These are phyloP conservation scores for Heptranchias perlo DNA, from an alignment of 2,113 vertebrate species.

Conservation along the genomic window DNA sequence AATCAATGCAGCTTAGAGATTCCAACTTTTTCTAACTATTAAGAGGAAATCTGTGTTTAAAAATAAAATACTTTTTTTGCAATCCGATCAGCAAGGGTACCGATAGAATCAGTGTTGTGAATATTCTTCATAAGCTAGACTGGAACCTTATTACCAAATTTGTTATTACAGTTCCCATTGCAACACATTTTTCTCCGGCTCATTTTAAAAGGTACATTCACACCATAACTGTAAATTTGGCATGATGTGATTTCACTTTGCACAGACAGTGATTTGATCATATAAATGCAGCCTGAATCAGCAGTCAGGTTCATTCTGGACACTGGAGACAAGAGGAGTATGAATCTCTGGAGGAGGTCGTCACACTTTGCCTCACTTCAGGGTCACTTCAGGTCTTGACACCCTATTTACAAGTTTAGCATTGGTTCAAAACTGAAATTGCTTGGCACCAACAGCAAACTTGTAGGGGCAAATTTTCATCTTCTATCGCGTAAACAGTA, in stretches of 20 bases:
- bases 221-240: no score
- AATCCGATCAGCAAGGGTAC: not conserved
- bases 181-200: no score
- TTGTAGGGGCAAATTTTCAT: no score
- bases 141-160: not conserved
- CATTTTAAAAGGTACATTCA: no score
- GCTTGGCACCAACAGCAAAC: no score
- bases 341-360: not conserved
- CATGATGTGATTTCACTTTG: not conserved
- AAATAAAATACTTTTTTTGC: not conserved
- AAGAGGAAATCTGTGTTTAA: not conserved
- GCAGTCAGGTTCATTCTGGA: not conserved
- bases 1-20: not conserved
- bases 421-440: not conserved
- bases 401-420: not conserved
- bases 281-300: not conserved
- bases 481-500: no score
- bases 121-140: not conserved
- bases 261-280: no score
- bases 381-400: not conserved
- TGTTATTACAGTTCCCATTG: no score
- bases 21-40: not conserved
- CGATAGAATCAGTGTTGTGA: no score
- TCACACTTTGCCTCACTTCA: not conserved
- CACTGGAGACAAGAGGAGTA: not conserved